A percentile compares a stretch with the other conserved stretches of the same genome.
Conservation (phyloP, 2,797 vertebrate species). For the Trichosurus vulpecula region DNA sequence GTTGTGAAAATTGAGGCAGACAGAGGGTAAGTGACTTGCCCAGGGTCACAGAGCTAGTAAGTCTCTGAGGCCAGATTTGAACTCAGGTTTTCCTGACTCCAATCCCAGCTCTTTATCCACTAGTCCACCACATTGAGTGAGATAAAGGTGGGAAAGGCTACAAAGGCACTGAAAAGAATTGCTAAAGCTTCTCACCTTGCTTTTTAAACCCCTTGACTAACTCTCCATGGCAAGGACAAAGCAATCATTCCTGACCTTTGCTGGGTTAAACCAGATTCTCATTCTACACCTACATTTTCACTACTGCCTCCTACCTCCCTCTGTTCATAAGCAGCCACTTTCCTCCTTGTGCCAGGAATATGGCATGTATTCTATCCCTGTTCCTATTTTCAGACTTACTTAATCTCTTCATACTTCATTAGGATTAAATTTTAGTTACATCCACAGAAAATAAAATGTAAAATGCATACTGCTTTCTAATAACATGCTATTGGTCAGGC, state of each 20-base stretch:
- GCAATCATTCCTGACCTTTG: neutral
- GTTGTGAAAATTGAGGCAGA: neutral
- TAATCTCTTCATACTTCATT: neutral
- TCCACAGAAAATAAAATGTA: neutral
- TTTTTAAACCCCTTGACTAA: neutral
- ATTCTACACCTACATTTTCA: neutral
- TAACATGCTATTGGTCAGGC: no score
- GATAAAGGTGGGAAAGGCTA: neutral
- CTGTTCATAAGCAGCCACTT: neutral
- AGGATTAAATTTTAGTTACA: neutral
- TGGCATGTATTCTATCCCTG: neutral
- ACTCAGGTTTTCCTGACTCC: neutral
- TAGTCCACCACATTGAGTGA: neutral
- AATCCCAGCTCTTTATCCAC: neutral
- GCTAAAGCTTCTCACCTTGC: neutral
- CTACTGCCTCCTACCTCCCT: neutral
- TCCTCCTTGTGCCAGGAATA: neutral
- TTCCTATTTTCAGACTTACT: neutral
- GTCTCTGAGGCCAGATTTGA: neutral
- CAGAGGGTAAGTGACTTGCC: neutral
- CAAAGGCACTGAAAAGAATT: neutral
- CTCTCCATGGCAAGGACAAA: neutral
- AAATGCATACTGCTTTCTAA: no score
- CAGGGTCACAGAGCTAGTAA: neutral
- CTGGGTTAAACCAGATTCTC: neutral